These are phyloP conservation scores for Wasmannia auropunctata DNA, from an alignment of 1,140 invertebrate species.

Conservation along the genomic window DNA sequence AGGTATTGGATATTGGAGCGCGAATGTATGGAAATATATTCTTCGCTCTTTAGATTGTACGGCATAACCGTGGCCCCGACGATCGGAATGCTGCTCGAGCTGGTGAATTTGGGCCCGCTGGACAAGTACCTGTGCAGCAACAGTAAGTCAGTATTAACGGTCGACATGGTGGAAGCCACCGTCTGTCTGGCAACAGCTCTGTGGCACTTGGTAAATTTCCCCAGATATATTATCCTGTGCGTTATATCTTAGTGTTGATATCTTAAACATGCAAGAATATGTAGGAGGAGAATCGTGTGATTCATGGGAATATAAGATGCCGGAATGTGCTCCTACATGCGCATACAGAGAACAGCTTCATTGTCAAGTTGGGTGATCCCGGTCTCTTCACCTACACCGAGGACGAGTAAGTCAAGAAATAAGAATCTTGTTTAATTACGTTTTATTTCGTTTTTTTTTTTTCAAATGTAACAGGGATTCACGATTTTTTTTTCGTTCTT, in stretches of 20 bases:
- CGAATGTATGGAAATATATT: background rate
- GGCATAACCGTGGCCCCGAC: slow-evolving; percentile 91
- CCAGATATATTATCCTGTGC: background rate
- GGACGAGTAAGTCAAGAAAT: slow-evolving; percentile 87
- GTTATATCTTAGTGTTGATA: slow-evolving; percentile 13
- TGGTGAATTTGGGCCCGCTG: slow-evolving; percentile 91
- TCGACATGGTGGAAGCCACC: slow-evolving; percentile 92
- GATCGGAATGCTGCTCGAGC: slow-evolving; percentile 93
- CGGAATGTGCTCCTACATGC: slow-evolving; percentile 91
- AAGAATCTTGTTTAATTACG: background rate
- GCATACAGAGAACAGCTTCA: slow-evolving; percentile 89
- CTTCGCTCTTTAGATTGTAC: slow-evolving; percentile 85
- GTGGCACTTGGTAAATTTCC: slow-evolving; percentile 89
- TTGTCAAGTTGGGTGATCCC: slow-evolving; percentile 93
- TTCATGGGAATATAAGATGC: slow-evolving; percentile 95
- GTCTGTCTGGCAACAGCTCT: slow-evolving; percentile 91
- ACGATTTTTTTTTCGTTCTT: slow-evolving; percentile 21
- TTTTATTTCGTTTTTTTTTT: slow-evolving; percentile 1
- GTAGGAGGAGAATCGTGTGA: slow-evolving; percentile 91
- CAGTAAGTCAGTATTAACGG: slow-evolving; percentile 86
- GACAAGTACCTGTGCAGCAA: slow-evolving; percentile 89
- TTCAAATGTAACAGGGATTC: background rate
- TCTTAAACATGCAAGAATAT: background rate
- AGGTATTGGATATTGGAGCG: background rate
- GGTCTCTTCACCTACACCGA: slow-evolving; percentile 87